Evolutionary conservation across 1,140 invertebrate genomes (phyloP), one percentile per base, ranked within the genome.

Genomic region (Asbolus verrucosus): DNA sequence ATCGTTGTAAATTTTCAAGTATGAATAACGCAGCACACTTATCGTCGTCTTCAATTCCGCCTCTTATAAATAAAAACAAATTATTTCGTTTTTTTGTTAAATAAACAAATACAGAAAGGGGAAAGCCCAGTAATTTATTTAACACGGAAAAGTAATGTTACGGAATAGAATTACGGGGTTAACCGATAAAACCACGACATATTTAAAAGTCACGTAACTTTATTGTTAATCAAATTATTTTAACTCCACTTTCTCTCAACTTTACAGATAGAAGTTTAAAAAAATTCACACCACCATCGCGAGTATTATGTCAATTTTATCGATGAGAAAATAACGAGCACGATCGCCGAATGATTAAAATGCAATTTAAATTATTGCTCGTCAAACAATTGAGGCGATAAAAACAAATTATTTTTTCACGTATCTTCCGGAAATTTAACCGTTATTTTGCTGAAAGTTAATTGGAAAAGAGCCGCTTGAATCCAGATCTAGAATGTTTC

Each of bases 211-310:
- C 46, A 54, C 46, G 46, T 27, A 54, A 54, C 46, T 54, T 30
- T 54, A 24, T 27, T 54, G 46, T 54, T 54, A 54, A 54, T 54
- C 46, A 27, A 54, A 54, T 54, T 54, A 54, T 54, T 54, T 54
- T 21, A 54, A 21, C 19, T 54, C 21, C 27, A 54, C 46, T 54
- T 54, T 54, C 19, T 54, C 27, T 30, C 11, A 30, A 54, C 46
- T 54, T 54, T 54, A 19, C 4, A 54, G 19, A 27, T 24, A 11
- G 13, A 21, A n/a, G 16, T 50, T 50, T 50, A 14, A 54, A 54
- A 54, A 54, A 24, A 6, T 36, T 36, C 33, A 18, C 16, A 21
- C 43, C n/a, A 27, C 18, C 21, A 16, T 14, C 11, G 8, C 19
- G 46, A 27, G 46, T 54, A 54, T 54, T 54, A 54, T 54, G 46